Evolutionary conservation across 2,888 invertebrate species (phyloP).

Genomic region (Iphiclides podalirius): DNA sequence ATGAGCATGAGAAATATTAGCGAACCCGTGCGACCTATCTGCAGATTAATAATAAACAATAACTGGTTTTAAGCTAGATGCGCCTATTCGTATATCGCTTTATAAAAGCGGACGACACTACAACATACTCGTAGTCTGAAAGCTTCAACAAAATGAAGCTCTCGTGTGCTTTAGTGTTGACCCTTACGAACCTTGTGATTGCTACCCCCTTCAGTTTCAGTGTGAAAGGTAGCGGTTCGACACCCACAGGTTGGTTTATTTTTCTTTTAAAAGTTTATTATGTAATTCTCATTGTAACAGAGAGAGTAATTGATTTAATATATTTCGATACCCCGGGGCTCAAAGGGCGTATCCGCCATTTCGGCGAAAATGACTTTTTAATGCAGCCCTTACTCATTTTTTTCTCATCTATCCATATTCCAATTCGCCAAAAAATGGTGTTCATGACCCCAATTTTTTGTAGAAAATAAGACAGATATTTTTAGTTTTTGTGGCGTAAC

Average conservation of each 20-base stretch:
- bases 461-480: too few species aligned
- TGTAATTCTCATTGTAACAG: too few species aligned
- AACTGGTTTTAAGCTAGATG: constrained; percentile 71
- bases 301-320: too few species aligned
- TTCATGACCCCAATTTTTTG: too few species aligned
- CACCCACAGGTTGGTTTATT: constrained; percentile 51
- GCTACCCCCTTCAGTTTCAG: constrained; percentile 66
- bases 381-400: too few species aligned
- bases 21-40: constrained; percentile 54
- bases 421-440: too few species aligned
- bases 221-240: constrained; percentile 57
- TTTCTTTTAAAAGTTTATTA: background rate
- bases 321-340: too few species aligned
- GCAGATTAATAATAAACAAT: constrained; percentile 64
- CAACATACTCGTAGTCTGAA: constrained; percentile 61
- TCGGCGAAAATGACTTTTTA: too few species aligned
- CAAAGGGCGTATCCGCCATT: too few species aligned
- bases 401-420: too few species aligned
- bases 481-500: too few species aligned
- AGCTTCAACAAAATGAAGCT: constrained; percentile 72
- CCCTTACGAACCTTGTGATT: constrained; percentile 48
- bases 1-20: constrained; percentile 49
- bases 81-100: constrained; percentile 70
- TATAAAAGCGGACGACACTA: constrained; percentile 63
- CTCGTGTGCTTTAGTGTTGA: constrained; percentile 53